Base-by-base conservation (phyloP, 1,140 invertebrate species). In the Danaus melanippus region DNA sequence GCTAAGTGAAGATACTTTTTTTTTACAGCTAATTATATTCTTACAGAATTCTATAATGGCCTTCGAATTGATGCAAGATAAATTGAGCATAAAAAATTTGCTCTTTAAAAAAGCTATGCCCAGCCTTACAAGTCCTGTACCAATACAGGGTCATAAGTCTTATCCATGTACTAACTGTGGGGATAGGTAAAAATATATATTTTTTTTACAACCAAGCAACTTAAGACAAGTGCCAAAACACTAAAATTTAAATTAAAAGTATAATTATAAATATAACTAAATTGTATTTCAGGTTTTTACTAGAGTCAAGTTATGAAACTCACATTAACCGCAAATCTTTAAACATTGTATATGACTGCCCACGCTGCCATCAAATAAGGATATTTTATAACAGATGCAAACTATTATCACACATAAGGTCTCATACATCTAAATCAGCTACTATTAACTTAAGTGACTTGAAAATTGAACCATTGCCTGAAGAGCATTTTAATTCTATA, bases 371-470 rank as follows among this genome's bases (percentile, higher is more conserved):
- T 47, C 46, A 55, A 42, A 45, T 59, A 41, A 69, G 67, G 62
- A 53, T 67, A 17, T 87, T 85, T 63, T 73, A 67, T 43, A 88
- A 87, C 62, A 74, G 81, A 67, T 88, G 86, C 56, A 80, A 77
- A 49, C 64, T 87, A 52, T 63, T 87, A 32, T 62, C 59, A 39
- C 86, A 88, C 50, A 84, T 88, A 53, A 67, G 84, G 55, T 84
- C 79, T 32, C 86, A 87, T 69, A 60, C 69, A 12, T 77, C 80
- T 54, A 84, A 83, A 67, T 79, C 79, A 48, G 74, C 76, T n/a
- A 86, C 81, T 12, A 81, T 87, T 17, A 85, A 83, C 64, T 66
- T 85, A 2, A 67, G 62, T 32, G 84, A 87, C 57, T 68, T 86
- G 56, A 77, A 72, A 61, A 59, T 86, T 42, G 77, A 87, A 53